These are phyloP conservation scores for Coenonympha glycerion DNA, from an alignment of 2,888 invertebrate genomes.

Conservation along the genomic window DNA sequence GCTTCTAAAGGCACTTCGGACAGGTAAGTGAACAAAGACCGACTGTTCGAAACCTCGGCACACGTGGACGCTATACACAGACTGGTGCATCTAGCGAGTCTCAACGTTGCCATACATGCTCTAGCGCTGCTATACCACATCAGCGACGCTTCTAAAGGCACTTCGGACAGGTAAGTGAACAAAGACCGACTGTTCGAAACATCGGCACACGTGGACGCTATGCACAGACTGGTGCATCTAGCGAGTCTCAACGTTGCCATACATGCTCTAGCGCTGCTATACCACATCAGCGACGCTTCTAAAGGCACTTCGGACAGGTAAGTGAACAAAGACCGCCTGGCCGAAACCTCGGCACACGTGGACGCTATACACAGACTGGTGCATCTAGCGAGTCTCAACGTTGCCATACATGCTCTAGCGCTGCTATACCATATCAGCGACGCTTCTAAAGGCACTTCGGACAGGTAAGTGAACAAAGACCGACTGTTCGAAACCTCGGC, in stretches of 20 bases:
- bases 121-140: slow-evolving; percentile 72
- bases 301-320: slow-evolving; percentile 76
- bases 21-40: slow-evolving; percentile 75
- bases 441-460: slow-evolving; percentile 62
- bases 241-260: slow-evolving; percentile 78
- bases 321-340: slow-evolving; percentile 17
- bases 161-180: slow-evolving; percentile 75
- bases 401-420: slow-evolving; percentile 71
- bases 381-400: slow-evolving; percentile 81
- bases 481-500: too few species aligned
- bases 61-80: slow-evolving; percentile 85
- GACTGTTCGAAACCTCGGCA: slow-evolving; percentile 70
- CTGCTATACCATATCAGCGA: slow-evolving; percentile 73
- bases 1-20: slow-evolving; percentile 68
- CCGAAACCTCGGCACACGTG: slow-evolving; percentile 76
- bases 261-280: slow-evolving; percentile 72
- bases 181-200: too few species aligned
- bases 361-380: slow-evolving; percentile 85
- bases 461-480: slow-evolving; percentile 62
- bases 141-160: slow-evolving; percentile 61
- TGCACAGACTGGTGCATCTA: slow-evolving; percentile 85
- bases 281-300: slow-evolving; percentile 69
- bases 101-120: slow-evolving; percentile 75
- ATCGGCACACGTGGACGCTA: slow-evolving; percentile 79
- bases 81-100: slow-evolving; percentile 82